Evolutionary conservation across 2,888 invertebrate genomes (phyloP), one percentile per base, ranked within the genome.

Genomic region (Coenonympha glycerion): DNA sequence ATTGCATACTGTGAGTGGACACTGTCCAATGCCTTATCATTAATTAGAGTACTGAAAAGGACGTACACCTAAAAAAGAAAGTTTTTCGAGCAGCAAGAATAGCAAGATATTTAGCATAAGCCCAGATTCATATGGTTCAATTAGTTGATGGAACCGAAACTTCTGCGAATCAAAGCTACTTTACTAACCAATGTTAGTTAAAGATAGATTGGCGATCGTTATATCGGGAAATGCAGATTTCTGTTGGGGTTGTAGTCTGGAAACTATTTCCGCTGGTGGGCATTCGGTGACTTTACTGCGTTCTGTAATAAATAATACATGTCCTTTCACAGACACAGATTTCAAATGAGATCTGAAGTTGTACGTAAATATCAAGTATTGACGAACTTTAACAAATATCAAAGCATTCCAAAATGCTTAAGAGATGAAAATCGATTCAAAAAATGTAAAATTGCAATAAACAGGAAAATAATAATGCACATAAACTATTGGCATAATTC

Each of bases 131-230:
- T 13, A 46, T 19, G 36, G 28, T 18, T 22, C 19, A 4, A 21
- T n/a, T 11, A 1, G 8, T 11, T 8, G 19, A 13, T 11, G 28
- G 3, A 13, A 37, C 36, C 9, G 36, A 9, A 16, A 24, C 36
- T 13, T 26, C 37, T 46, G 46, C 13, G 28, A 46, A 26, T 15
- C 13, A 26, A 31, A 34, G 6, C 45, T 34, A n/a, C n/a, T 47
- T 48, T 52, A 61, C 60, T 59, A 47, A 63, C 60, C 60, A 33
- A 58, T 21, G 48, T 55, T 52, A 18, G 57, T 45, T 42, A 57
- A 39, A 26, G 57, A 55, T 22, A 55, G 37, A 52, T 58, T 58
- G 40, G 57, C 49, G 48, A 56, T 49, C 26, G 48, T 49, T 16
- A 51, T 57, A 42, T 53, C 53, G 9, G 56, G 53, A 13, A 30